Evolutionary conservation across 2,888 invertebrate species (phyloP), one percentile per base, ranked within the genome.

Genomic region (Conchocele bisecta): DNA sequence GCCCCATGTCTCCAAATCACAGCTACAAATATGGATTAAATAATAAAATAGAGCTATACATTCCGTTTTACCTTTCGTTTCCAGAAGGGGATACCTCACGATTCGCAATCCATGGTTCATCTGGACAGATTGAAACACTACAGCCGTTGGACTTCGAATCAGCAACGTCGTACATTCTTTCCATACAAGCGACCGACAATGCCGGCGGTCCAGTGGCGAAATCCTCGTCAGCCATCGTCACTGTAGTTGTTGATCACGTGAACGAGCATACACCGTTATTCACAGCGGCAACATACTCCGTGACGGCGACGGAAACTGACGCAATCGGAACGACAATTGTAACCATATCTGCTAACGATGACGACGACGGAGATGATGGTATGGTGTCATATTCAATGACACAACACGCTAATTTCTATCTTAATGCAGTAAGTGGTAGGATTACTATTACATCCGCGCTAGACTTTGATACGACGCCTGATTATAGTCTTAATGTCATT

Each of bases 221-320:
- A 39, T 72, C 83, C 6, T 75, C 83, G 22, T 79, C 82, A 3
- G 83, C 83, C 13, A 74, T 66, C 42, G 83, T 85, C 29, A 83
- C 77, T 20, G 75, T 89, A 13, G 81, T 61, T 5, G 71, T 88
- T 31, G 65, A 28, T 3, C 84, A 87, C 56, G 65, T 79, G 9
- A 88, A 89, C 48, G 88, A 89, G 70, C 81, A 81, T 58, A 60
- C 37, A 28, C 89, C 89, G 2, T 35, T 60, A 15, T 88, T 87
- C 46, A 59, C 41, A 5, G 44, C 57, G 6, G 28, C 57, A 33
- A 53, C 69, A 22, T 75, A 72, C 50, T 39, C 73, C 11, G 42
- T 41, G 7, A 61, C 42, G 26, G 56, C 83, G 4, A 41, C 64
- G 7, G 85, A 83, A 56, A 64, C 77, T 24, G 26, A 59, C 0